Evolutionary conservation across 2,888 invertebrate genomes (phyloP).

Genomic region (Harpagoxenus sublaevis): DNA sequence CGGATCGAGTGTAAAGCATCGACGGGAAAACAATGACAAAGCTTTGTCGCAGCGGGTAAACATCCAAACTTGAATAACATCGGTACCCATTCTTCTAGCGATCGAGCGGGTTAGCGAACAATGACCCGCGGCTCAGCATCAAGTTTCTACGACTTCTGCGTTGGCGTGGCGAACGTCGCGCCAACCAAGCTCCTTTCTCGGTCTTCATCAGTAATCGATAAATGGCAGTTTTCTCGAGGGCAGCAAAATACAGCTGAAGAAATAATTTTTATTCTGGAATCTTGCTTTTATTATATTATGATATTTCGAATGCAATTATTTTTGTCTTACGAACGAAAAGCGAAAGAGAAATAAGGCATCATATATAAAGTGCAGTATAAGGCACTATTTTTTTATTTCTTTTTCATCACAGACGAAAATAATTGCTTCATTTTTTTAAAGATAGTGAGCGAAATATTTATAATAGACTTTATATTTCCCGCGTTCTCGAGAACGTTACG

Average conservation of each 20-base stretch:
- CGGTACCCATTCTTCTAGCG: conserved; percentile 15
- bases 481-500: background rate
- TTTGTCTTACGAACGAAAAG: background rate
- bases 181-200: background rate
- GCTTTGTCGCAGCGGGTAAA: conserved; percentile 10
- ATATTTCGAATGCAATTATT: background rate
- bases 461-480: background rate
- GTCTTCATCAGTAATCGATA: conserved; percentile 12
- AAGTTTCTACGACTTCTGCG: conserved; percentile 22
- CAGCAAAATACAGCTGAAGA: background rate
- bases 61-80: conserved; percentile 25
- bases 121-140: conserved; percentile 23
- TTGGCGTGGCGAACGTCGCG: background rate
- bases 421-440: background rate
- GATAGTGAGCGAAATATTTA: background rate
- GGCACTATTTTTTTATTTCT: background rate
- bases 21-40: conserved; percentile 13
- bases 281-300: background rate
- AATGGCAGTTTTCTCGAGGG: conserved; percentile 4
- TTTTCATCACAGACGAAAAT: background rate
- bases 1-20: background rate
- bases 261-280: conserved; percentile 11
- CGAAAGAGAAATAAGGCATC: background rate
- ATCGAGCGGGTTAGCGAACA: conserved; percentile 36
- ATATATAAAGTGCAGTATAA: background rate